These are phyloP conservation scores for Oreonectes daqikongensis DNA, from an alignment of 2,797 vertebrate genomes.

Conservation along the genomic window DNA sequence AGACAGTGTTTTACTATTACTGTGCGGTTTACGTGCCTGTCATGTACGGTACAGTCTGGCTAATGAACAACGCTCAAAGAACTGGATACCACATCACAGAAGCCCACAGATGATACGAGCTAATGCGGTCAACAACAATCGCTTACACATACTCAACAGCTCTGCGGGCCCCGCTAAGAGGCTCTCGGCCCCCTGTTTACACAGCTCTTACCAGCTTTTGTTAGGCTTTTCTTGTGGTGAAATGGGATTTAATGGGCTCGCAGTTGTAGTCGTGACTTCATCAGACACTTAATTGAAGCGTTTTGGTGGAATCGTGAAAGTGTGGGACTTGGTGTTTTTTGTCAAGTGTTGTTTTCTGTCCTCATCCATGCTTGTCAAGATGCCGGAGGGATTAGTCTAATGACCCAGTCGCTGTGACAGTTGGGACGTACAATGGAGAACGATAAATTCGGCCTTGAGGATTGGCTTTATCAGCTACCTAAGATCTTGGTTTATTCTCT, in stretches of 20 bases:
- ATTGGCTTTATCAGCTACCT: background rate
- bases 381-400: conserved; percentile 12
- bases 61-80: background rate
- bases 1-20: background rate
- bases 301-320: conserved; percentile 17
- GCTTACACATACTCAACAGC: background rate
- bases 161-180: conserved; percentile 11
- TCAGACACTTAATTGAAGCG: conserved; percentile 24
- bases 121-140: background rate
- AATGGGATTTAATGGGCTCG: conserved; percentile 36
- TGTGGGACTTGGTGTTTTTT: conserved; percentile 20
- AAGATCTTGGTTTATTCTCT: background rate
- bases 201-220: conserved; percentile 25
- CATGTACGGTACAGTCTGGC: background rate
- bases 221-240: conserved; percentile 16
- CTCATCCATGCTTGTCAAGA: conserved; percentile 1
- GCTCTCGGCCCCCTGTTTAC: conserved; percentile 6
- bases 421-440: background rate
- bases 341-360: conserved; percentile 26
- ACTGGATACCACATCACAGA: conserved; percentile 2
- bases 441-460: background rate
- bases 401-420: background rate
- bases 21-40: background rate
- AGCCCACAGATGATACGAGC: background rate
- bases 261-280: conserved; percentile 26